Evolutionary conservation across 2,113 vertebrate genomes (phyloP).

Genomic region (Engystomops pustulosus): DNA sequence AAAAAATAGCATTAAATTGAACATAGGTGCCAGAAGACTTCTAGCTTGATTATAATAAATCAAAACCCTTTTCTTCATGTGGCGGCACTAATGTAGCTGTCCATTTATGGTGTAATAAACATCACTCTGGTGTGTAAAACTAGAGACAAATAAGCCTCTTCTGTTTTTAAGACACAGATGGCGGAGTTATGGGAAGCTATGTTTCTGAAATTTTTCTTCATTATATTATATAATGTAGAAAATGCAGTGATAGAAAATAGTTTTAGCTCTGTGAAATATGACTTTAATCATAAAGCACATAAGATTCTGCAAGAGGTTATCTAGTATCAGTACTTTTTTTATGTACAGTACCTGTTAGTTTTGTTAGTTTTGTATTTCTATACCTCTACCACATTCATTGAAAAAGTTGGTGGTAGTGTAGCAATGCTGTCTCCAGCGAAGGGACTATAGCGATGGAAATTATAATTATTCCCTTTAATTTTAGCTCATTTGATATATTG

Average conservation of each 20-base stretch:
- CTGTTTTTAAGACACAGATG: background rate
- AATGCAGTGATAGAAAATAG: background rate
- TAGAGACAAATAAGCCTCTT: background rate
- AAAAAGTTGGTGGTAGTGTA: too few species aligned
- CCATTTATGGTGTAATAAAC: conserved; percentile 13
- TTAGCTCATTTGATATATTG: background rate
- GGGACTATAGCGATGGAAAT: too few species aligned
- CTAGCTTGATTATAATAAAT: conserved; percentile 28
- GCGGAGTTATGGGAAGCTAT: background rate
- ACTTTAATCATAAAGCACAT: background rate
- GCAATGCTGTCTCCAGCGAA: too few species aligned
- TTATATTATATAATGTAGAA: background rate
- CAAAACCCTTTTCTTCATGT: background rate
- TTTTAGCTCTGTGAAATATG: background rate
- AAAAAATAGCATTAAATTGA: conserved; percentile 58
- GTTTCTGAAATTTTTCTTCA: background rate
- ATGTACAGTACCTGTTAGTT: too few species aligned
- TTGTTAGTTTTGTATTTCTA: background rate
- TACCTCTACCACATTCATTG: background rate
- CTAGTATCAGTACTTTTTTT: background rate
- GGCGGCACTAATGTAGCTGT: conserved; percentile 33
- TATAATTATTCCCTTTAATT: background rate
- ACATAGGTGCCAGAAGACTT: conserved; percentile 25
- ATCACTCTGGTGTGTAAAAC: conserved; percentile 1
- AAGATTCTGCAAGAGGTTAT: background rate